Conservation (phyloP, 2,888 invertebrate genomes). For the Calliphora vomitoria region DNA sequence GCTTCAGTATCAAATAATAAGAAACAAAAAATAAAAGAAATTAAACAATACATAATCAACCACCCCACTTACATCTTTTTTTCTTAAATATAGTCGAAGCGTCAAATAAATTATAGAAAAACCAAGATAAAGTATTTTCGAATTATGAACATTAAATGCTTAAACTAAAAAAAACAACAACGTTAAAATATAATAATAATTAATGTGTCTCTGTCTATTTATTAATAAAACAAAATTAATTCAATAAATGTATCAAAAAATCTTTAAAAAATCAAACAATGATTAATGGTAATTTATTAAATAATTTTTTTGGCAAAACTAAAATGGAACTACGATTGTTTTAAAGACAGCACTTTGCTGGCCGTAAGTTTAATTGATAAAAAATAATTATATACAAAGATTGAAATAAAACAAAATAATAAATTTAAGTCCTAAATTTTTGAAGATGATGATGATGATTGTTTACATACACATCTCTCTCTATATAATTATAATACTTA, state of each 20-base stretch:
- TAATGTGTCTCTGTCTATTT: constrained; percentile 71
- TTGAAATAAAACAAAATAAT: constrained; percentile 25
- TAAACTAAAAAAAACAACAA: constrained; percentile 49
- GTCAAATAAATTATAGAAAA: constrained; percentile 48
- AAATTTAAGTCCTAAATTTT: constrained; percentile 66
- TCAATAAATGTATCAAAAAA: constrained; percentile 54
- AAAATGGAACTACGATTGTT: constrained; percentile 48
- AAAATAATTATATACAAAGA: constrained; percentile 42
- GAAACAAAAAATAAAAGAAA: constrained; percentile 46
- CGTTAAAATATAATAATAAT: constrained; percentile 39
- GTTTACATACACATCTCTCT: constrained; percentile 45
- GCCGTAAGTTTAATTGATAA: constrained; percentile 39
- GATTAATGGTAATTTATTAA: constrained; percentile 38
- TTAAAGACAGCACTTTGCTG: constrained; percentile 68
- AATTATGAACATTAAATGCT: constrained; percentile 61
- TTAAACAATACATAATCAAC: constrained; percentile 71
- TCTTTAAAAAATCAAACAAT: constrained; percentile 41
- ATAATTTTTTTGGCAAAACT: constrained; percentile 53
- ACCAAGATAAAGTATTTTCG: constrained; percentile 60
- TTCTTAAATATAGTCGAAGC: constrained; percentile 54
- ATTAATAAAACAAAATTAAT: constrained; percentile 43
- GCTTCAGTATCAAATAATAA: constrained; percentile 69
- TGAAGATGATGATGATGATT: constrained; percentile 46
- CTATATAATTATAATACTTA: constrained; percentile 13
- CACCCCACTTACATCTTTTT: constrained; percentile 58